These are phyloP conservation scores for Lobophora halterata DNA, from an alignment of 2,888 invertebrate species.

Conservation along the genomic window DNA sequence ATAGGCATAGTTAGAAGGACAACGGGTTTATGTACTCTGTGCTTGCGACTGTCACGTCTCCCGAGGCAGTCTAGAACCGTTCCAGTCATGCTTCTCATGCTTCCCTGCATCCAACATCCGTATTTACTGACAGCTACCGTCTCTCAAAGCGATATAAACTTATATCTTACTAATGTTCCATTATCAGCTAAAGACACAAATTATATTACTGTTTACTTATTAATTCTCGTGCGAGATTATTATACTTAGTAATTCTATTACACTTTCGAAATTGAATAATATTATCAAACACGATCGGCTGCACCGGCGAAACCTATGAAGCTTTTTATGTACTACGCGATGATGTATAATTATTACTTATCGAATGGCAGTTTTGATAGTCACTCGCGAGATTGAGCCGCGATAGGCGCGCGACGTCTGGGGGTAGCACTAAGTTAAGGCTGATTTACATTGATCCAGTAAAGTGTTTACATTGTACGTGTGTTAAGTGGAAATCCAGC, in stretches of 20 bases:
- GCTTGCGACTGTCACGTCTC: slow-evolving; percentile 32
- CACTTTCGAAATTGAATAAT: slow-evolving; percentile 78
- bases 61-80: slow-evolving; percentile 28
- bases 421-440: too few species aligned
- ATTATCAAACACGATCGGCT: slow-evolving; percentile 77
- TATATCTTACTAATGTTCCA: slow-evolving; percentile 72
- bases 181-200: slow-evolving; percentile 79
- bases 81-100: slow-evolving; percentile 20
- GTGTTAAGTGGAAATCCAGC: too few species aligned
- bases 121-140: slow-evolving; percentile 46
- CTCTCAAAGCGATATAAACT: slow-evolving; percentile 71
- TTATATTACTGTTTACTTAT: slow-evolving; percentile 77
- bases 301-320: slow-evolving; percentile 72
- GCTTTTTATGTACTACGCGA: slow-evolving; percentile 66
- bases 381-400: slow-evolving; percentile 47
- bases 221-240: slow-evolving; percentile 75
- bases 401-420: slow-evolving; percentile 37
- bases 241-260: slow-evolving; percentile 77
- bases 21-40: slow-evolving; percentile 43
- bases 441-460: too few species aligned
- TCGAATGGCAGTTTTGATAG: slow-evolving; percentile 77
- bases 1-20: slow-evolving; percentile 51
- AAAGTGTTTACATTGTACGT: too few species aligned
- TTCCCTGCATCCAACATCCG: slow-evolving; percentile 30
- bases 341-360: slow-evolving; percentile 71